Percentiles rank a stretch among this genome's conserved stretches.
Conservation (phyloP, 30 jellyfish, hydroid and myxozoan species). For the Rhopilema esculentum region DNA sequence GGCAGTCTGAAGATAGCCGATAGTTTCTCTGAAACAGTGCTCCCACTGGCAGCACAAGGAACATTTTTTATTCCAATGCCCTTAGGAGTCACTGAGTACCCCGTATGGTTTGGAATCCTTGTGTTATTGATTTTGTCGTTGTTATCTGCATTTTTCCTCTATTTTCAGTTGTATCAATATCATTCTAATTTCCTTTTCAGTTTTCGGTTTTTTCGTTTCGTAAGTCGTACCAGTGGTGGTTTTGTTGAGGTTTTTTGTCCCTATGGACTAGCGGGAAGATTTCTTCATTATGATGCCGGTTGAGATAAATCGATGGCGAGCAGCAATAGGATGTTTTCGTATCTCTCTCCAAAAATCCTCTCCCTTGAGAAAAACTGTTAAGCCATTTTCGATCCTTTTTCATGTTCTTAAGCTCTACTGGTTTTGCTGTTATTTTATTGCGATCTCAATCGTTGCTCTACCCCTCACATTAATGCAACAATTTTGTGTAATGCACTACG, state of each 20-base stretch:
- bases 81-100: too few relatives aligned
- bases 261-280: constrained; percentile 51
- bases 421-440: constrained; percentile 31
- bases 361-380: constrained; percentile 12
- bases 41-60: too few relatives aligned
- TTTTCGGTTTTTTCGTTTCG: not conserved
- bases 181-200: too few relatives aligned
- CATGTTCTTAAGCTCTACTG: constrained; percentile 20
- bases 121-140: too few relatives aligned
- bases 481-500: constrained; percentile 25
- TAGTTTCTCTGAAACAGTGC: too few relatives aligned
- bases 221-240: not conserved
- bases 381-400: constrained; percentile 38
- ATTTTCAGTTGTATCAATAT: not conserved
- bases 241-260: constrained; percentile 10
- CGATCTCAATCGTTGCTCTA: constrained; percentile 38
- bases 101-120: too few relatives aligned
- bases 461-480: constrained; percentile 24
- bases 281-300: constrained; percentile 48
- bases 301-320: constrained; percentile 50
- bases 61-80: too few relatives aligned
- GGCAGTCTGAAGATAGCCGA: too few relatives aligned
- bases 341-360: constrained; percentile 23
- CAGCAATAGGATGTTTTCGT: constrained; percentile 49
- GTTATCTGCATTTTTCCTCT: not conserved